Evolutionary conservation across 2,797 vertebrate genomes (phyloP).

Genomic region (Xenentodon cancila): DNA sequence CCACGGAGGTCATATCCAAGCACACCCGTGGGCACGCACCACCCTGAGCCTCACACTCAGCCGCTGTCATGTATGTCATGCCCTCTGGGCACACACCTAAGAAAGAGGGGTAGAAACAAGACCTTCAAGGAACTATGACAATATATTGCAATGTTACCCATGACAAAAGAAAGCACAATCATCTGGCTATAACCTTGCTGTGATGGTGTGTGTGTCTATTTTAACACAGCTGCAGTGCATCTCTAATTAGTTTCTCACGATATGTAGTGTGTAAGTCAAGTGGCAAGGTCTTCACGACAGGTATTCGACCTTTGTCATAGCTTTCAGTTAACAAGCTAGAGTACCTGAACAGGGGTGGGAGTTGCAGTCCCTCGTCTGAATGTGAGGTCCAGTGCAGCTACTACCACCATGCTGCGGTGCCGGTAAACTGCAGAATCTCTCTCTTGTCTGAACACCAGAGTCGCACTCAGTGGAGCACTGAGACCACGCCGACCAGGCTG

Average conservation of each 20-base stretch:
- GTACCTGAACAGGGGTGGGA: conserved; percentile 86
- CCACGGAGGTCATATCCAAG: conserved; percentile 78
- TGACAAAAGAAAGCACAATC: too few species aligned
- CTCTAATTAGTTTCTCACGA: too few species aligned
- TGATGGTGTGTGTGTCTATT: too few species aligned
- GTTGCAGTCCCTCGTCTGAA: conserved; percentile 90
- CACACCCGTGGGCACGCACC: conserved; percentile 86
- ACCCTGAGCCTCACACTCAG: conserved; percentile 78
- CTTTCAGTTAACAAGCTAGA: too few species aligned
- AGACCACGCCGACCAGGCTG: conserved; percentile 85
- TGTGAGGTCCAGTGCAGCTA: conserved; percentile 83
- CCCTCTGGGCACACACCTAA: conserved; percentile 83
- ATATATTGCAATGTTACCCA: too few species aligned
- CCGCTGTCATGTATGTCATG: conserved; percentile 79
- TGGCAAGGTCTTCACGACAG: too few species aligned
- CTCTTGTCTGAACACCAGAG: conserved; percentile 85
- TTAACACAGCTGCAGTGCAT: too few species aligned
- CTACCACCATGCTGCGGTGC: conserved; percentile 68
- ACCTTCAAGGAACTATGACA: too few species aligned
- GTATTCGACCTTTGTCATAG: too few species aligned
- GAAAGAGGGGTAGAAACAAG: neutral
- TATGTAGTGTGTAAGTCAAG: too few species aligned
- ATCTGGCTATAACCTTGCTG: too few species aligned
- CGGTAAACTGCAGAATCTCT: conserved; percentile 81
- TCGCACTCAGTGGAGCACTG: conserved; percentile 85